Percentiles rank a stretch among this genome's conserved stretches.
Evolutionary conservation across 2,888 invertebrate genomes (phyloP).

Genomic region (Caenorhabditis plicata): DNA sequence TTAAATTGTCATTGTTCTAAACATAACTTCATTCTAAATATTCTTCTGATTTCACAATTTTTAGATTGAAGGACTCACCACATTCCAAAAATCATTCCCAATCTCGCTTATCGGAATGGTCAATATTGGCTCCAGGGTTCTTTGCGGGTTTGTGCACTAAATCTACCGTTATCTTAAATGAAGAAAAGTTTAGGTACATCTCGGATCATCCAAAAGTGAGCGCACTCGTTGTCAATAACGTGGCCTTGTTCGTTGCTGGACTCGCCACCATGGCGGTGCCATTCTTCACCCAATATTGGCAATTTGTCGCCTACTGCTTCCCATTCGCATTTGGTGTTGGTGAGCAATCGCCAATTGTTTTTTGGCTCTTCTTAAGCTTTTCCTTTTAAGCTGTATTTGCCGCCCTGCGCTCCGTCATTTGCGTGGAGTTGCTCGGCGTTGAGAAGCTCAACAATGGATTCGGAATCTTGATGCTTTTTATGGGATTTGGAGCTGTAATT

Average conservation of each 20-base stretch:
- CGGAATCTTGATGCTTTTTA: constrained; percentile 70
- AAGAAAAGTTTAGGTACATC: constrained; percentile 50
- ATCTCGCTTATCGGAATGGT: constrained; percentile 85
- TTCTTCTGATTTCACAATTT: too few relatives aligned
- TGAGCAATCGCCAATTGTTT: constrained; percentile 69
- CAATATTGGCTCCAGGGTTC: constrained; percentile 85
- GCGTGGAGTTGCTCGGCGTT: constrained; percentile 70
- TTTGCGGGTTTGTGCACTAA: constrained; percentile 72
- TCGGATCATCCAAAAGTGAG: constrained; percentile 80
- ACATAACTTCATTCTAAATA: too few relatives aligned
- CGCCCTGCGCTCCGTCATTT: constrained; percentile 76
- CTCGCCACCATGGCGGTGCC: constrained; percentile 76
- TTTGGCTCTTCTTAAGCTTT: not conserved
- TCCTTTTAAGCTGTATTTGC: constrained; percentile 85
- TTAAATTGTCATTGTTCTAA: constrained; percentile 68
- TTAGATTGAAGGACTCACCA: constrained; percentile 27
- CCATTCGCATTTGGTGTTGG: constrained; percentile 89
- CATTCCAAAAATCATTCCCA: constrained; percentile 73
- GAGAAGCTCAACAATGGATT: constrained; percentile 69
- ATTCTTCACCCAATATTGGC: constrained; percentile 68
- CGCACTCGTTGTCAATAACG: constrained; percentile 84
- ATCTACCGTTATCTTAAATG: not conserved
- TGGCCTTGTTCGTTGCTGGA: constrained; percentile 85
- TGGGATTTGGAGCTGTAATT: constrained; percentile 68
- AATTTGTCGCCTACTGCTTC: constrained; percentile 79